Base-by-base conservation (phyloP, 2,113 vertebrate species). In the Rhinopithecus roxellana region DNA sequence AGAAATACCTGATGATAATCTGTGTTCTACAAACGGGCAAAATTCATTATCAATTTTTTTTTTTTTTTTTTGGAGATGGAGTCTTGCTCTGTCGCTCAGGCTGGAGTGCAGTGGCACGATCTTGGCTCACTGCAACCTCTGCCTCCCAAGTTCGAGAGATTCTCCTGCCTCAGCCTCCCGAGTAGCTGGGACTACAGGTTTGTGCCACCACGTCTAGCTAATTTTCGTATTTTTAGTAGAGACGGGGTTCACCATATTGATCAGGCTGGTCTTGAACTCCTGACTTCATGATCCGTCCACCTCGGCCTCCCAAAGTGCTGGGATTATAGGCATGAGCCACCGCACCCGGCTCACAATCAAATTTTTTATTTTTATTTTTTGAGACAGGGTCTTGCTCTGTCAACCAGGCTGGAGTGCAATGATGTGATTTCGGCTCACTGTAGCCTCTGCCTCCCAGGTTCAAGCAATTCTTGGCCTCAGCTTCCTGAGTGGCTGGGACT, bases 21-120 rank as follows among this genome's bases (percentile, higher is more conserved):
- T 79, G 69, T 87, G 52, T 50, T 57, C 43, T 81, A 89, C 23
- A 91, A 64, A 78, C 1, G 90, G 16, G 6, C 64, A 48, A 61
- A 89, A 27, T 83, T 93, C 55, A 89, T 78, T 89, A 96, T 87
- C 64, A 67, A 79, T 90, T n/a, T 70, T n/a, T 70, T 16, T n/a
- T n/a, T 17, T 64, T 17, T 70, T 64, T 64, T 30, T 64, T 64
- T 64, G 13, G 59, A 64, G 16, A 69, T 0, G 6, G 30, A 17
- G 67, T 35, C 67, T 69, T 16, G 17, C 32, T 7, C 13, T 69
- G 32, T 69, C 32, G 6, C 32, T 7, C 32, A 69, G 67, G 67
- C 16, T 35, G 67, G 32, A 32, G 32, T 35, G 32, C 32, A 69
- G 32, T 35, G 67, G 32, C 3, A 13, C 9, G 7, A 69, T 69